Base-by-base conservation (phyloP, 2,888 invertebrate species). In the Physocephala rufipes region DNA sequence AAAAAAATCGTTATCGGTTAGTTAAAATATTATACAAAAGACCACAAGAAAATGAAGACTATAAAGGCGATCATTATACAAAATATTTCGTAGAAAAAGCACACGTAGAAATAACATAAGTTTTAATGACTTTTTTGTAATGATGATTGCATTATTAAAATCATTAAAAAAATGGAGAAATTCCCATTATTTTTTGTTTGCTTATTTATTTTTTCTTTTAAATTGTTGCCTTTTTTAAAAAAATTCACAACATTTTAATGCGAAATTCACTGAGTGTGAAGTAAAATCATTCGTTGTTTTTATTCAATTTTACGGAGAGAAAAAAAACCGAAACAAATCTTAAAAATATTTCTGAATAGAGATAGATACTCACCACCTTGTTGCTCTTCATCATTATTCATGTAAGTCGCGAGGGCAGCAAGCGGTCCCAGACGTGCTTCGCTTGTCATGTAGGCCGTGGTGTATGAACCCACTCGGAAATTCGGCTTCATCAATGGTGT, bases 401-500 rank as follows among this genome's bases (percentile, higher is more conserved):
- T 86, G 61, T 86, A 86, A 19, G 85, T 86, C 55, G 86, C 82
- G 30, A 86, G 78, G 0, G 86, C 85, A 1, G 86, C 86, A 63
- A 86, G 76, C 3, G 86, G 85, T 13, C 86, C 86, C 72, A 86
- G 73, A 55, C 86, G 83, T 9, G 79, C 80, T 62, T 85, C 83
- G 58, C 79, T 86, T 67, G 79, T 79, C 80, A 83, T 80, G 12
- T 82, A 79, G 3, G 83, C 84, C 0, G 83, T 82, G 36, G 86
- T 86, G 64, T 82, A 86, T 15, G 89, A 89, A 2, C 92, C 92
- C 45, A 91, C 86, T 81, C 91, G 91, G 82, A 92, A 91, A 77
- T 89, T 89, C 12, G 91, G 91, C 70, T 90, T 87, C 74, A 89
- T 87, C 21, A 81, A 78, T 83, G 80, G 88, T 85, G 79, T 86